Evolutionary conservation across 2,888 invertebrate genomes (phyloP), one percentile per base, ranked within the genome.

Genomic region (Bombylius discolor): DNA sequence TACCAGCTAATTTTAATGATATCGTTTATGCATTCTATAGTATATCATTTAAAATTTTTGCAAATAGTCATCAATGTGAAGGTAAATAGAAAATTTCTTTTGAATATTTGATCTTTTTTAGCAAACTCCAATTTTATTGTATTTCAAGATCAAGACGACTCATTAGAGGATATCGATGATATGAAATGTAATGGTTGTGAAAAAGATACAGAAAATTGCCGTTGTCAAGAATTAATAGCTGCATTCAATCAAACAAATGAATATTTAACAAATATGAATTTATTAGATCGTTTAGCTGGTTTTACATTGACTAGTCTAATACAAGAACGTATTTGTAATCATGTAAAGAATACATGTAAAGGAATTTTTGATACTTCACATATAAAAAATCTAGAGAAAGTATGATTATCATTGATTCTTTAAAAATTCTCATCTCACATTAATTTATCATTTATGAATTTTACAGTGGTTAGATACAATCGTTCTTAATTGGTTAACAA

Each of bases 331-430:
- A 94, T 96, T 61, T 83, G 88, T 68, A 79, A 81, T 61, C 87
- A 94, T 66, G 88, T 96, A n/a, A 82, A 84, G 65, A 84, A 85
- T 64, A 81, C 85, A 0, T 94, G 94, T 67, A 86, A 88, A 64
- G 90, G 89, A 39, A 87, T 86, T 64, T 94, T 91, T 76, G 89
- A 94, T 75, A 80, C 83, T 31, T 87, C 89, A 6, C 89, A 89
- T 66, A 78, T 94, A 52, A 76, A 77, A n/a, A 77, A 79, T 54
- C 75, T 95, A 23, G 87, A 91, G 75, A 81, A 81, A 68, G 87
- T 85, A 55, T 48, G 44, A 32, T 49, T 39, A 39, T 39, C 11
- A 3, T 39, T 39, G 11, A 7, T 3, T 39, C 11, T 39, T 39
- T 39, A 11, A 39, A n/a, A 23, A 23, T 23, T 3, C 3, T 23